Conservation (phyloP, 2,113 vertebrate species). For the Galemys pyrenaicus region DNA sequence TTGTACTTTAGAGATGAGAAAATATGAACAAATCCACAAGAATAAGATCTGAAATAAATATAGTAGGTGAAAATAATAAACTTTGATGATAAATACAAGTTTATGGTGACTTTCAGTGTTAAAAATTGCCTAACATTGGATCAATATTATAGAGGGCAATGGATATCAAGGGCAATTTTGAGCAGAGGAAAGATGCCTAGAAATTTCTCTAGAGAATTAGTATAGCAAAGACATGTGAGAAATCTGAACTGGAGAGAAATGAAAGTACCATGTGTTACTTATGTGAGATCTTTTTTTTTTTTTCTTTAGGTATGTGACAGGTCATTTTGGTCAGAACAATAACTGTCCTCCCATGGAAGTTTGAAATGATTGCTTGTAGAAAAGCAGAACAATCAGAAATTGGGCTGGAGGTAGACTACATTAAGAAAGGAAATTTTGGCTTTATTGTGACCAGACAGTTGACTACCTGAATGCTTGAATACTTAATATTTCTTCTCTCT, state of each 20-base stretch:
- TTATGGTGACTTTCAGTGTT: fast-evolving
- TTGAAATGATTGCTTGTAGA: not conserved
- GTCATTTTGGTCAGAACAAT: not conserved
- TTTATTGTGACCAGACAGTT: not conserved
- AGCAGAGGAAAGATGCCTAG: not conserved
- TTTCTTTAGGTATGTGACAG: not conserved
- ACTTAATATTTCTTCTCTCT: not conserved
- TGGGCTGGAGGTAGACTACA: not conserved
- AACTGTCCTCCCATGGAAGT: not conserved
- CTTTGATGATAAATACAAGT: not conserved
- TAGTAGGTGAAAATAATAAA: not conserved
- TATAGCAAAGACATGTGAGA: not conserved
- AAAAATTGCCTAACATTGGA: not conserved
- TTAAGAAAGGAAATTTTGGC: not conserved
- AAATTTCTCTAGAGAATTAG: not conserved
- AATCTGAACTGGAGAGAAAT: not conserved
- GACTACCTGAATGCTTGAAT: not conserved
- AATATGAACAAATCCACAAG: not conserved
- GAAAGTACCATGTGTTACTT: not conserved
- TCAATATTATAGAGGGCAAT: not conserved
- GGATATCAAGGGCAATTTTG: not conserved
- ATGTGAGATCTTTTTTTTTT: not conserved
- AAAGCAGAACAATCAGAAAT: not conserved
- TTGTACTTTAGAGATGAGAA: not conserved
- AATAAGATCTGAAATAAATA: not conserved